Evolutionary conservation across 2,888 invertebrate species (phyloP).

Genomic region (Tinea semifulvella): DNA sequence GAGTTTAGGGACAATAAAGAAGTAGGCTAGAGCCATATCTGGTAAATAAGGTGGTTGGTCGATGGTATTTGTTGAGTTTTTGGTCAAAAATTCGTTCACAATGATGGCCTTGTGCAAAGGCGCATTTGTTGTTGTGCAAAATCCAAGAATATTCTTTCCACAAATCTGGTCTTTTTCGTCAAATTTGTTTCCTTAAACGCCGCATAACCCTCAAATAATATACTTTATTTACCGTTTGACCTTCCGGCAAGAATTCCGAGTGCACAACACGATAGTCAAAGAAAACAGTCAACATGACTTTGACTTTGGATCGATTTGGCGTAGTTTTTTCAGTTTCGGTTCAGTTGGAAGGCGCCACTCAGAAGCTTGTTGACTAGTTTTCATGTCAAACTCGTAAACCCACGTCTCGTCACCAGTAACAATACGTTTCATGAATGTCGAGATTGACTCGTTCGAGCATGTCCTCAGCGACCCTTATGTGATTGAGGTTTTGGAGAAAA

Average conservation of each 20-base stretch:
- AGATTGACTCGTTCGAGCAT: constrained; percentile 19
- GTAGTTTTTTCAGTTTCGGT: constrained; percentile 14
- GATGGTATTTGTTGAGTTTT: constrained; percentile 18
- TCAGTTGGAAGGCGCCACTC: too few relatives aligned
- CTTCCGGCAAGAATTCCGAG: too few relatives aligned
- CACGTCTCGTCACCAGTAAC: constrained; percentile 21
- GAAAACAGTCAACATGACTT: too few relatives aligned
- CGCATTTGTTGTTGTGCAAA: too few relatives aligned
- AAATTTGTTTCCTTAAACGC: constrained; percentile 16
- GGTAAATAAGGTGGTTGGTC: constrained; percentile 14
- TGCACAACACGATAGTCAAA: too few relatives aligned
- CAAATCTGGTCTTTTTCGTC: constrained; percentile 17
- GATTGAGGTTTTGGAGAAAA: constrained; percentile 21
- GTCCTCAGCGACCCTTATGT: constrained; percentile 19
- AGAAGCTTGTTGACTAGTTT: too few relatives aligned
- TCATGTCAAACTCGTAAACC: too few relatives aligned
- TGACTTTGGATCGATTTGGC: constrained; percentile 17
- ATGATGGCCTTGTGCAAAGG: too few relatives aligned
- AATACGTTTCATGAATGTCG: constrained; percentile 22
- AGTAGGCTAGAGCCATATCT: constrained; percentile 18
- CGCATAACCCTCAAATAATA: constrained; percentile 18
- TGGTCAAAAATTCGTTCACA: constrained; percentile 20
- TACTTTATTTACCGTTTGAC: too few relatives aligned
- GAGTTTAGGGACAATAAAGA: constrained; percentile 21
- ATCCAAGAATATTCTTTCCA: constrained; percentile 16